A percentile compares a stretch with the other conserved stretches of the same genome.
These are phyloP conservation scores for Microcebus ravelobensis DNA, from an alignment of 2,113 vertebrate species.

Conservation along the genomic window DNA sequence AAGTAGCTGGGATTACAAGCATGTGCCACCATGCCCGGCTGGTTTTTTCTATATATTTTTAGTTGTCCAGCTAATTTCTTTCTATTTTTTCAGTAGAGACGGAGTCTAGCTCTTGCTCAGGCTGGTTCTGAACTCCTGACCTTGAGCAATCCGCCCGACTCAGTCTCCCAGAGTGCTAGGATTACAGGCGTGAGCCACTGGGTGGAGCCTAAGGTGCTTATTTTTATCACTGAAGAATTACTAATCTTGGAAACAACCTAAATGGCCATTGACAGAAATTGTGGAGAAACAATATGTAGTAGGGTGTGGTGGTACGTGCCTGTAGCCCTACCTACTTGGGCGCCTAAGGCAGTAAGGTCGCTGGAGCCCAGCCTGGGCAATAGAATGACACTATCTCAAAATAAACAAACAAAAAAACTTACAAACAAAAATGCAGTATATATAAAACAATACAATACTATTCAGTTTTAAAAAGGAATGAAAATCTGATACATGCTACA, in stretches of 20 bases:
- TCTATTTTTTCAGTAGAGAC: no score
- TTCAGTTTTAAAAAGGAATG: not conserved
- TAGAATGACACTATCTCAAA: not conserved
- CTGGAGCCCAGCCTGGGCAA: not conserved
- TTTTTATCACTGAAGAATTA: constrained; percentile 53
- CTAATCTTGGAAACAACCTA: not conserved
- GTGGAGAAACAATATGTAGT: not conserved
- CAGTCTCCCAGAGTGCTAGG: no score
- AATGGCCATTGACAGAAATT: not conserved
- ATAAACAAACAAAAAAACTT: not conserved
- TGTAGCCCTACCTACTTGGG: not conserved
- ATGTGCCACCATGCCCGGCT: no score
- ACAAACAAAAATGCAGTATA: not conserved
- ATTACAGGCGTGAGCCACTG: no score
- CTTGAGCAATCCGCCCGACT: no score
- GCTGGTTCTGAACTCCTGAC: no score
- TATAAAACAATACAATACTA: not conserved
- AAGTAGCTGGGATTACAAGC: no score
- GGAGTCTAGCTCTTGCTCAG: no score
- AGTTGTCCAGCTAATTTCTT: no score
- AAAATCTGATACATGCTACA: not conserved
- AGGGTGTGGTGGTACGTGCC: not conserved
- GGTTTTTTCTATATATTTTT: no score
- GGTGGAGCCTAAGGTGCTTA: not conserved
- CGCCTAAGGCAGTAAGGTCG: not conserved